phyloP scores from a whole-genome alignment of 64 coral and sea anemone genomes.

The Trachythela sp. region DNA sequence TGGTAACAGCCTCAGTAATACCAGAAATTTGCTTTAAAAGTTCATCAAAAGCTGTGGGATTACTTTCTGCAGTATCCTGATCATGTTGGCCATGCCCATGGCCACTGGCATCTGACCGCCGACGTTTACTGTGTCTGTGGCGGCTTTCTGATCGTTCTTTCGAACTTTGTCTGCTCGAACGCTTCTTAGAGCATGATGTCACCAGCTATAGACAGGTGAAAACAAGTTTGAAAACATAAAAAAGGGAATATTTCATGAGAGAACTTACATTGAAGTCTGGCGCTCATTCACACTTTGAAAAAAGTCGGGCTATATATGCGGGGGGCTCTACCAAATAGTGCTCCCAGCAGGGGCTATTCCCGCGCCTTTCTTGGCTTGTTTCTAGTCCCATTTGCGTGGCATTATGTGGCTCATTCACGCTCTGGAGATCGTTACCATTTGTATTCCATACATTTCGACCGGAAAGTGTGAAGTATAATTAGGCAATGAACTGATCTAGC shows the following conservation, averaged over 20 bases:
- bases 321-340: background rate
- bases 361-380: background rate
- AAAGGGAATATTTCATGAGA: background rate
- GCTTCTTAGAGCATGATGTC: background rate
- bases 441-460: constrained; percentile 5
- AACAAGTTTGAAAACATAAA: background rate
- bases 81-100: background rate
- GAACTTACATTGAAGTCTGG: background rate
- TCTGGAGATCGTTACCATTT: background rate
- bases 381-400: background rate
- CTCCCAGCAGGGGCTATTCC: background rate
- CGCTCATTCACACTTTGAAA: constrained; percentile 23
- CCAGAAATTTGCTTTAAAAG: background rate
- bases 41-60: background rate
- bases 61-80: background rate
- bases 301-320: background rate
- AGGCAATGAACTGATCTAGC: too few species aligned
- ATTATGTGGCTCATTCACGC: background rate
- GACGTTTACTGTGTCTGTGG: background rate
- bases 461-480: constrained; percentile 22
- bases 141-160: background rate
- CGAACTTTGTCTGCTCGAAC: background rate
- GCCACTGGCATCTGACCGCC: background rate
- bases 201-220: background rate
- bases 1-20: background rate